Conservation (phyloP, 2,797 vertebrate species). For the Semotilus atromaculatus region DNA sequence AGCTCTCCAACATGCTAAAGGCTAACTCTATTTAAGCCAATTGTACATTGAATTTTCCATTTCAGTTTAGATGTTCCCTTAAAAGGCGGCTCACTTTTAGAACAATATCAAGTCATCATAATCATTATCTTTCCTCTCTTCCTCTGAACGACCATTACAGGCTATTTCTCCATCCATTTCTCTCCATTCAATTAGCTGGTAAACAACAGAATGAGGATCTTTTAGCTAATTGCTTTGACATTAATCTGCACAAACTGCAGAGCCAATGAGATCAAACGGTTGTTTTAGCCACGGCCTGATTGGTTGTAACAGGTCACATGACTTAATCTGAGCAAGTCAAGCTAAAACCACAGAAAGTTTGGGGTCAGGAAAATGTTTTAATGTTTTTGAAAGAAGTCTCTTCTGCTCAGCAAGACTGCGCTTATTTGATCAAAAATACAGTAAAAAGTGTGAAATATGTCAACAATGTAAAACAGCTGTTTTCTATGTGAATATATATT, state of each 20-base stretch:
- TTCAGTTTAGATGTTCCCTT: neutral
- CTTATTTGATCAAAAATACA: neutral
- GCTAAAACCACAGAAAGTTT: neutral
- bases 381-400: neutral
- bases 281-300: neutral
- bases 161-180: slow-evolving; percentile 43
- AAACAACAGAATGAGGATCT: slow-evolving; percentile 49
- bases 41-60: neutral
- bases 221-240: slow-evolving; percentile 3
- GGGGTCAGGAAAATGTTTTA: neutral
- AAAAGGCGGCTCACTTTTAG: neutral
- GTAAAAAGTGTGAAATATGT: neutral
- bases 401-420: neutral
- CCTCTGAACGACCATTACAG: slow-evolving; percentile 44
- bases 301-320: neutral
- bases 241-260: slow-evolving; percentile 17
- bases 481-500: neutral
- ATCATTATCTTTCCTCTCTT: slow-evolving; percentile 21
- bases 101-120: neutral
- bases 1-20: neutral
- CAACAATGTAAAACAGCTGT: neutral
- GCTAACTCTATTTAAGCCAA: too few relatives aligned
- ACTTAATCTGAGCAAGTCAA: neutral
- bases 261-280: neutral
- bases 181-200: slow-evolving; percentile 51